phyloP scores from a whole-genome alignment of 1,140 invertebrate species.

The Caerostris extrusa region DNA sequence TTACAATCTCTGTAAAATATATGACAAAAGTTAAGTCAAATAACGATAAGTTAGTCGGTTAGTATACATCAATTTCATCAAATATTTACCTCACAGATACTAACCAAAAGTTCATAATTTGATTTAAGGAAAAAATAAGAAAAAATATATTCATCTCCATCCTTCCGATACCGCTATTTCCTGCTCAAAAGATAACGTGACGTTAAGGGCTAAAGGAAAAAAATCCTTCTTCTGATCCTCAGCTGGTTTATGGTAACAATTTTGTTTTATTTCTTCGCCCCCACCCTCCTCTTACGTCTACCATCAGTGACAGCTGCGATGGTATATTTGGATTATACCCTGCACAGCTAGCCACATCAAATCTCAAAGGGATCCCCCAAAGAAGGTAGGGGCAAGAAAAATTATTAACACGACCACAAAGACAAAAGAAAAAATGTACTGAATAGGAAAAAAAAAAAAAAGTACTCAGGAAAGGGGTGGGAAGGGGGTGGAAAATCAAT shows the following conservation, averaged over 20 bases:
- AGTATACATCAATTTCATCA: too few species aligned
- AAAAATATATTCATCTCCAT: neutral
- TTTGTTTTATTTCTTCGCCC: constrained; percentile 31
- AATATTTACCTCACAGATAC: too few species aligned
- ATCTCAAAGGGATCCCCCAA: constrained; percentile 39
- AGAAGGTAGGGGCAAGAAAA: neutral
- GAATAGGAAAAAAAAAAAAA: neutral
- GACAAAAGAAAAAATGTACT: neutral
- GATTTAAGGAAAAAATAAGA: too few species aligned
- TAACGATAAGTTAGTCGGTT: too few species aligned
- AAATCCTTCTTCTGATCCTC: neutral
- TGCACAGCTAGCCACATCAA: constrained; percentile 46
- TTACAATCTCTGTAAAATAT: too few species aligned
- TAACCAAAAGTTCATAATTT: too few species aligned
- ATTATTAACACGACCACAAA: constrained; percentile 8
- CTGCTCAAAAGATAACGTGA: neutral
- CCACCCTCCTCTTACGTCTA: neutral
- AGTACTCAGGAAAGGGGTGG: neutral
- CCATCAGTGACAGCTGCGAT: constrained; percentile 62
- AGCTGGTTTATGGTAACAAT: neutral
- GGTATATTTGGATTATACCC: constrained; percentile 68
- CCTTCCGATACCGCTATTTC: neutral
- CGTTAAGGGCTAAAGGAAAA: constrained; percentile 38
- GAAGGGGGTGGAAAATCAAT: neutral
- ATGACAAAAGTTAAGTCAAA: too few species aligned